Evolutionary conservation across 2,888 invertebrate species (phyloP).

Genomic region (Amphipoea lucens): DNA sequence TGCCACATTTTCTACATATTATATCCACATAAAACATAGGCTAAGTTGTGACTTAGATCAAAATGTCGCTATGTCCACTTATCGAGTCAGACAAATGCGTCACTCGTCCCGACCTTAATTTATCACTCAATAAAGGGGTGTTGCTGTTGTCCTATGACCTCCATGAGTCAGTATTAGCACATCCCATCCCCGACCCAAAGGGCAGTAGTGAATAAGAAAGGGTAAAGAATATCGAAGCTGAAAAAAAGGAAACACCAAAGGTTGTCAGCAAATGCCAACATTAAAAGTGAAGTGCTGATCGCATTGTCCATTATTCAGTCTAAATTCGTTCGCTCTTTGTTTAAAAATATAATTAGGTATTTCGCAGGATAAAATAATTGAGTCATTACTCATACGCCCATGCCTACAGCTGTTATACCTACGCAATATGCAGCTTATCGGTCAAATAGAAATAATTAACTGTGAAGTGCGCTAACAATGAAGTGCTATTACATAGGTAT

Average conservation of each 20-base stretch:
- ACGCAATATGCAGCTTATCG: constrained; percentile 24
- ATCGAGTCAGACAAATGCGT: constrained; percentile 23
- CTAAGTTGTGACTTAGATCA: constrained; percentile 1
- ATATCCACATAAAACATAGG: not conserved
- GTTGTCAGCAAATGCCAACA: not conserved
- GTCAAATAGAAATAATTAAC: constrained; percentile 39
- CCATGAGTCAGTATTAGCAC: constrained; percentile 8
- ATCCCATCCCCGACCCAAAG: not conserved
- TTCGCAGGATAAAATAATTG: constrained; percentile 23
- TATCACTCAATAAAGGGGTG: constrained; percentile 16
- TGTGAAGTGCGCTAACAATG: constrained; percentile 6
- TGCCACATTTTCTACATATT: not conserved
- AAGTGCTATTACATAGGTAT: constrained; percentile 5
- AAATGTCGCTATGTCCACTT: constrained; percentile 4
- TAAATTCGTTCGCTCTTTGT: constrained; percentile 21
- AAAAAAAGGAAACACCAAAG: not conserved
- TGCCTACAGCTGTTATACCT: not conserved
- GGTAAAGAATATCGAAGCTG: not conserved
- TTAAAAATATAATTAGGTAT: constrained; percentile 11
- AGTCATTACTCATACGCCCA: constrained; percentile 14
- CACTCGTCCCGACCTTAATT: constrained; percentile 17
- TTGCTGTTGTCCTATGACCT: constrained; percentile 1
- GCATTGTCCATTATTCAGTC: not conserved
- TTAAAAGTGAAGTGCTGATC: not conserved
- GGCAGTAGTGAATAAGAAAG: not conserved